Base-by-base conservation (phyloP, 2,888 invertebrate species). In the Netelia fuscicornis region DNA sequence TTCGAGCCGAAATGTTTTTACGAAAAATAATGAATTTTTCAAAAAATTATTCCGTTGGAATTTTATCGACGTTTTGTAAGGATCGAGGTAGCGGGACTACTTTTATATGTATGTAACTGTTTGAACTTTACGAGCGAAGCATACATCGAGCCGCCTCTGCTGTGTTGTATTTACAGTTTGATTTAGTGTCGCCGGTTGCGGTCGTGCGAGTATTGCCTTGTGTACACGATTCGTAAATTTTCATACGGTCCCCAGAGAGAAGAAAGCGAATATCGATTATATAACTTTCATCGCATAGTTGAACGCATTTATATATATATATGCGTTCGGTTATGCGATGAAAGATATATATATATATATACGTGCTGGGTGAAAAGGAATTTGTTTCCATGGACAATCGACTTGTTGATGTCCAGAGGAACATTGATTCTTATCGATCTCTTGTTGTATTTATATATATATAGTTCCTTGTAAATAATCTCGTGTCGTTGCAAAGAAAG, bases 231-330 rank as follows among this genome's bases (percentile, higher is more conserved):
- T 42, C 44, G 65, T 17, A 42, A 20, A 65, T 65, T 17, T 62
- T 13, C 20, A 62, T 74, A 25, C 23, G 13, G 13, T 48, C 48
- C 11, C 17, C 6, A 2, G 44, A 23, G 17, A 25, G n/a, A 30
- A 62, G 44, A 72, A 71, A 42, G 20, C 13, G 48, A 48, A 13
- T 13, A 48, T 48, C 10, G 48, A 48, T 48, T 48, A 52, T 54
- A 54, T 25, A 30, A 54, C 52, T 70, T 70, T 54, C 70, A 30
- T 70, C 17, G 70, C 25, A 25, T 74, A 62, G 60, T 62, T 20
- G 42, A 23, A 48, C 62, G 44, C 6, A 48, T 44, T 13, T 58
- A 30, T 30, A 30, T 30, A 30, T 30, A 30, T 30, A 30, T 3
- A 30, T 30, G 3, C 30, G 3, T 3, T 2, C 30, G 1, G 2